Base-by-base conservation (phyloP, 1,140 invertebrate genomes). In the Temnothorax curvispinosus region DNA sequence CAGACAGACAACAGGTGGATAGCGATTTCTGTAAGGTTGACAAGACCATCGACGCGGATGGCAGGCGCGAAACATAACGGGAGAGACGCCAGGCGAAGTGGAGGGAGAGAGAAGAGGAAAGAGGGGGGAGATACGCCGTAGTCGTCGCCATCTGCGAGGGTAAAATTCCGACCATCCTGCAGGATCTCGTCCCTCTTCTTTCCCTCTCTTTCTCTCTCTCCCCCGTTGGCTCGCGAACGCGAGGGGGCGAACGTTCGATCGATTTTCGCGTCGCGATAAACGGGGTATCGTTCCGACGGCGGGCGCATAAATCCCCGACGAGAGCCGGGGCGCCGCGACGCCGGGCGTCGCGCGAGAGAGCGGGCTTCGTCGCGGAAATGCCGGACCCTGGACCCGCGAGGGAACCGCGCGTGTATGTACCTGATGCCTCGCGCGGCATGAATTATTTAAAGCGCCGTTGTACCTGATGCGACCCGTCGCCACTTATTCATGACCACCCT, bases 211-310 rank as follows among this genome's bases (percentile, higher is more conserved):
- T 13, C 52, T 60, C 9, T 27, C 27, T 32, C 58, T 21, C 15
- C 58, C 8, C 67, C 11, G 11, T 38, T 52, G 21, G 41, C 50
- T 47, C 52, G 54, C 41, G 27, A 27, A 27, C 27, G 18, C 80
- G 67, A 52, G 67, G 21, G 76, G 54, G 21, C 47, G 75, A 47
- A 52, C 27, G 67, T 82, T 71, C 52, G 58, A 56, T 88, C 87
- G 87, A 88, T 88, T 88, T 50, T 84, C 77, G 54, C 62, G 18
- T 65, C 58, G 52, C 85, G 75, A 87, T 87, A 80, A 88, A 65
- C 87, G 65, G 65, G 60, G 74, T 41, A 58, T 58, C 65, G 74
- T 58, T 80, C 38, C 87, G 65, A 15, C 44, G 50, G 13, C 58
- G 75, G 47, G 67, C 13, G 52, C 64, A 80, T 80, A 81, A 88